Percentiles rank a stretch among this genome's conserved stretches.
Conservation (phyloP, 2,113 vertebrate species). For the Pseudopipra pipra region DNA sequence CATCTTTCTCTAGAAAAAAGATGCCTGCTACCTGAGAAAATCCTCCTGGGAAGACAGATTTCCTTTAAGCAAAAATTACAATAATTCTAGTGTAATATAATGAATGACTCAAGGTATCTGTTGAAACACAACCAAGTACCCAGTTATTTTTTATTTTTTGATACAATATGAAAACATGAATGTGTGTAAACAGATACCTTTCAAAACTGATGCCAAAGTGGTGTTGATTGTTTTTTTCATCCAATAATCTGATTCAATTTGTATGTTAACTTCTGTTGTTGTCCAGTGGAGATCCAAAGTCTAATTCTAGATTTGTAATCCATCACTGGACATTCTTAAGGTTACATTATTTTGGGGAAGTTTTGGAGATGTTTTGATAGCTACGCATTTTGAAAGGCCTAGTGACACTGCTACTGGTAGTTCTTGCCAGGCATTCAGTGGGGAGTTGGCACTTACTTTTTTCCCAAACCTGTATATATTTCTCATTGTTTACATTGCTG, state of each 20-base stretch:
- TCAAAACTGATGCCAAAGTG: neutral
- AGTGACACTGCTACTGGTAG: neutral
- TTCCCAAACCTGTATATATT: conserved; percentile 4
- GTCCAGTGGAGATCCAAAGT: neutral
- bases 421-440: conserved; percentile 25
- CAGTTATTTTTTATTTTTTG: neutral
- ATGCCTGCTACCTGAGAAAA: neutral
- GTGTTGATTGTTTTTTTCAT: neutral
- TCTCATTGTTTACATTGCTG: conserved; percentile 17
- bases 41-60: neutral
- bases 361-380: neutral
- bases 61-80: neutral
- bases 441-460: conserved; percentile 24
- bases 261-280: neutral
- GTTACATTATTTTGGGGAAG: neutral
- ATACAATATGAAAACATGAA: neutral
- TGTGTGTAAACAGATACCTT: neutral
- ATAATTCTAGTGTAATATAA: neutral
- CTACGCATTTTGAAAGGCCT: neutral
- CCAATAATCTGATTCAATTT: accelerated
- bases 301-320: neutral
- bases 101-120: neutral
- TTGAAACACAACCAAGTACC: neutral
- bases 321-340: neutral
- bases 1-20: neutral